Evolutionary conservation across 2,797 vertebrate genomes (phyloP).

Genomic region (Danio choprae): DNA sequence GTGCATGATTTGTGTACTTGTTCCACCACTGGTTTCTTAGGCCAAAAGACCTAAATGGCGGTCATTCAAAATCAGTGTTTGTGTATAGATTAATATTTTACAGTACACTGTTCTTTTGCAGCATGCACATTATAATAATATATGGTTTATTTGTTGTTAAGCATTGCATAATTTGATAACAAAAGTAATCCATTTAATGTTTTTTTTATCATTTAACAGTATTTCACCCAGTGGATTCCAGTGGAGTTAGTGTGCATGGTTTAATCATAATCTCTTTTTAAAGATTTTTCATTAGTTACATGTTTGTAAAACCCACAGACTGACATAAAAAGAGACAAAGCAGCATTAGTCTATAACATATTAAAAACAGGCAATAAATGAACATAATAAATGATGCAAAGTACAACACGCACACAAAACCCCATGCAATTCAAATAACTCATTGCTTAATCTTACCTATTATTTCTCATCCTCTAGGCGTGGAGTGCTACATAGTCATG

Average conservation of each 20-base stretch:
- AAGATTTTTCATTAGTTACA: too few relatives aligned
- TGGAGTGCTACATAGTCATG: slow-evolving; percentile 89
- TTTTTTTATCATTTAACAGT: too few relatives aligned
- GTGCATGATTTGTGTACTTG: too few relatives aligned
- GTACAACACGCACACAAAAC: background rate
- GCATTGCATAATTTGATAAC: background rate
- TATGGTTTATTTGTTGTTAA: slow-evolving; percentile 3
- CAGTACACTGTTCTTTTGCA: background rate
- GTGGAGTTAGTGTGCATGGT: too few relatives aligned
- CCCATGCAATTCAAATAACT: background rate
- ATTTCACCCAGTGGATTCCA: too few relatives aligned
- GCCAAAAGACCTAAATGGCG: background rate
- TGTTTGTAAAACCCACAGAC: too few relatives aligned
- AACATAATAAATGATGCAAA: background rate
- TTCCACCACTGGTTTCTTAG: too few relatives aligned
- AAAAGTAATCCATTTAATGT: too few relatives aligned
- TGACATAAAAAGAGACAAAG: too few relatives aligned
- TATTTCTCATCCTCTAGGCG: slow-evolving; percentile 76
- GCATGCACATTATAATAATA: background rate
- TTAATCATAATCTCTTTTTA: too few relatives aligned
- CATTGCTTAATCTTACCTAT: background rate
- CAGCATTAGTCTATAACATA: too few relatives aligned
- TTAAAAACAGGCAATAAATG: too few relatives aligned
- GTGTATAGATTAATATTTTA: background rate
- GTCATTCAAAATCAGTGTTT: background rate